Evolutionary conservation across 1,140 invertebrate genomes (phyloP).

Genomic region (Heliconius nattereri): DNA sequence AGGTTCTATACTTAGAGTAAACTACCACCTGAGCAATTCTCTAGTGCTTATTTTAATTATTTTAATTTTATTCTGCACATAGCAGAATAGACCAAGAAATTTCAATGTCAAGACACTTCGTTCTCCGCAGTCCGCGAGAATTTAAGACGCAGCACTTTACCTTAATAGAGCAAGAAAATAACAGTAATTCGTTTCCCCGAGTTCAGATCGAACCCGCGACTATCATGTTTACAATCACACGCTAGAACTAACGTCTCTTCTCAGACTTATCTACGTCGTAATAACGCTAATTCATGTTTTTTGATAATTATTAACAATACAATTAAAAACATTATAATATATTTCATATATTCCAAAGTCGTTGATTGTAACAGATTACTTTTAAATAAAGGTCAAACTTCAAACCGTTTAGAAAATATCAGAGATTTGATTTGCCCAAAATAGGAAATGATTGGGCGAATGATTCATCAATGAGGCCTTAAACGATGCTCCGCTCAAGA

Average conservation of each 20-base stretch:
- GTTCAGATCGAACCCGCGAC: too few relatives aligned
- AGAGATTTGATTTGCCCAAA: constrained; percentile 61
- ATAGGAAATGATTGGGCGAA: constrained; percentile 45
- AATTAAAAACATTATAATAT: neutral
- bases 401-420: constrained; percentile 52
- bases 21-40: neutral
- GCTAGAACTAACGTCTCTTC: too few relatives aligned
- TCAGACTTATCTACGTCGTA: too few relatives aligned
- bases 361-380: constrained; percentile 21
- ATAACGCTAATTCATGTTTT: too few relatives aligned
- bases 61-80: too few relatives aligned
- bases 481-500: constrained; percentile 36
- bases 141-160: too few relatives aligned
- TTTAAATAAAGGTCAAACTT: constrained; percentile 47
- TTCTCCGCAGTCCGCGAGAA: too few relatives aligned
- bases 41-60: neutral
- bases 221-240: too few relatives aligned
- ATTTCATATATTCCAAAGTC: neutral
- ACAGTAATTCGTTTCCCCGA: neutral
- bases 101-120: too few relatives aligned
- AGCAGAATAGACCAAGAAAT: too few relatives aligned
- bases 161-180: neutral
- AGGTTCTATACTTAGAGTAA: neutral
- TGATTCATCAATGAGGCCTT: constrained; percentile 50
- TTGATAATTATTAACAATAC: too few relatives aligned